A percentile compares a stretch with the other conserved stretches of the same genome.
These are phyloP conservation scores for Pseudomyrmex pallidus DNA, from an alignment of 1,140 invertebrate species.

Conservation along the genomic window DNA sequence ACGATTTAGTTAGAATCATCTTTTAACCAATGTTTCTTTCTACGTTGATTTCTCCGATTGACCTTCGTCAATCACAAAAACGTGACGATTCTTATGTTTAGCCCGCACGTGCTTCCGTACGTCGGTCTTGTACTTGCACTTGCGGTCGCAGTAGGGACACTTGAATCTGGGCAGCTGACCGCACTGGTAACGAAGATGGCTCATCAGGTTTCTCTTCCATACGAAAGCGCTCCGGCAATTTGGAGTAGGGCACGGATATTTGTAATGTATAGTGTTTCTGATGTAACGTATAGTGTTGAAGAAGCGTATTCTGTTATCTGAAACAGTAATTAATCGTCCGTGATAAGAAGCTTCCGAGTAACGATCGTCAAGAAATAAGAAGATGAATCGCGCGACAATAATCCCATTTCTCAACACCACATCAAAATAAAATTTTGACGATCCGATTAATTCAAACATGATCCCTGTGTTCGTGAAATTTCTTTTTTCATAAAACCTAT, in stretches of 20 bases:
- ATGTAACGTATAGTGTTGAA: no score
- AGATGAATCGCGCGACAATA: no score
- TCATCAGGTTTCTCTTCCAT: constrained; percentile 83
- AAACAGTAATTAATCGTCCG: constrained; percentile 61
- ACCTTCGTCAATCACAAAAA: constrained; percentile 70
- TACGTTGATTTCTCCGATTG: constrained; percentile 1
- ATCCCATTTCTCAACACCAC: not conserved
- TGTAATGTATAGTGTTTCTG: no score
- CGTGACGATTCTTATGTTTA: constrained; percentile 73
- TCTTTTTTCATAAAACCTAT: not conserved
- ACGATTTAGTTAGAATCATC: no score
- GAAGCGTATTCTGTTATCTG: constrained; percentile 45
- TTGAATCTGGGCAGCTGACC: constrained; percentile 86
- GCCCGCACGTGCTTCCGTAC: constrained; percentile 77
- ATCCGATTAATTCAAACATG: not conserved
- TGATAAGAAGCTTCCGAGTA: constrained; percentile 11
- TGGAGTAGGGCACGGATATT: constrained; percentile 77
- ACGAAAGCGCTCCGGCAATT: constrained; percentile 73
- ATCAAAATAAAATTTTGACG: not conserved
- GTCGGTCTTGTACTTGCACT: constrained; percentile 62
- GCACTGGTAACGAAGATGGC: constrained; percentile 84
- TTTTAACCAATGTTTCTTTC: no score
- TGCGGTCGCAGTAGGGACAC: constrained; percentile 83
- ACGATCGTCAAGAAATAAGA: not conserved
- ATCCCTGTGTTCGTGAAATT: no score